A percentile compares a stretch with the other conserved stretches of the same genome.
phyloP scores from a whole-genome alignment of 1,140 invertebrate genomes.

The Aphelenchoides besseyi region DNA sequence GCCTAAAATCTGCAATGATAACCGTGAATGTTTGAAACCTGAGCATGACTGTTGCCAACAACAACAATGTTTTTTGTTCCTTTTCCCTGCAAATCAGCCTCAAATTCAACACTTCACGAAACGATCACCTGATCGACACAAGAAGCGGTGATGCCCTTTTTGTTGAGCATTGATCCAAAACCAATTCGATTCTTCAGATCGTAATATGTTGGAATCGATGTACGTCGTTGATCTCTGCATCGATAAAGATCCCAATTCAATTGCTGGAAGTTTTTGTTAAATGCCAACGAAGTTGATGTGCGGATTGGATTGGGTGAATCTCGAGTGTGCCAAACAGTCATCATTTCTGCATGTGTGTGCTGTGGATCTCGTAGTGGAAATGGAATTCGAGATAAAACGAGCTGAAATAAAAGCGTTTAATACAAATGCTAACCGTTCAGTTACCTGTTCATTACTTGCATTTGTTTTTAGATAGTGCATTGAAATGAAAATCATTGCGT shows the following conservation, averaged over 20 bases:
- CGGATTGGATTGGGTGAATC: not conserved
- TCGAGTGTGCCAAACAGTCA: not conserved
- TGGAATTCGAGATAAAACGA: not conserved
- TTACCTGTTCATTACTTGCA: not conserved
- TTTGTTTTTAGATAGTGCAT: not conserved
- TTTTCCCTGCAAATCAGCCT: not conserved
- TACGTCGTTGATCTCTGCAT: not conserved
- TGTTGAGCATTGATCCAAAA: not conserved
- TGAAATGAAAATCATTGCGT: not conserved
- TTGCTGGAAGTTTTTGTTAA: not conserved
- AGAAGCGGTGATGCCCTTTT: not conserved
- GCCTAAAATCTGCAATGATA: not conserved
- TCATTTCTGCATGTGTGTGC: not conserved
- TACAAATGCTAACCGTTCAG: not conserved
- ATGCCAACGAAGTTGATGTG: not conserved
- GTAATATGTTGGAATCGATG: not conserved
- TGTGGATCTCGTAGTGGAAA: not conserved
- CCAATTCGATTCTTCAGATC: not conserved
- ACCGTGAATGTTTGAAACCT: no score
- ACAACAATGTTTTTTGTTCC: not conserved
- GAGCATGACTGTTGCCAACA: not conserved
- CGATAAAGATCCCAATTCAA: not conserved
- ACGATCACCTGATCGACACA: no score
- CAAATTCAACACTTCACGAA: no score
- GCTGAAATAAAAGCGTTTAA: not conserved